These are phyloP conservation scores for Coregonus ussuriensis DNA, from an alignment of 2,797 vertebrate species.

Conservation along the genomic window DNA sequence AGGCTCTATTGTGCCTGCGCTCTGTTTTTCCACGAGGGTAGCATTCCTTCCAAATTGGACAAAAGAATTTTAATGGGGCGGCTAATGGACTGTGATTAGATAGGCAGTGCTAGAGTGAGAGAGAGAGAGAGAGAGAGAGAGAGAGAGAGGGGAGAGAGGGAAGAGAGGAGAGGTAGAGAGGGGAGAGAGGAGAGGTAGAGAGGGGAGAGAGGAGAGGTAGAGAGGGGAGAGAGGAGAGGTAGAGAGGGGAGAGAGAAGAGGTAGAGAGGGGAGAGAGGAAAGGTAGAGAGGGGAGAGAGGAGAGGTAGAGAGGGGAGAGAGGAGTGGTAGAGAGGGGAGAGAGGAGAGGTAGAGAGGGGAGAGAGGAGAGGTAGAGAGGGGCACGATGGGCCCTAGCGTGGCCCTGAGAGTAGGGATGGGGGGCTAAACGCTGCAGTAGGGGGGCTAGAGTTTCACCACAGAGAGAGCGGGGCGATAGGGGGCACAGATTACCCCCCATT, in stretches of 20 bases:
- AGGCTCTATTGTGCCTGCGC: constrained; percentile 71
- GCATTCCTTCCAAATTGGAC: constrained; percentile 82
- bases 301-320: constrained; percentile 5
- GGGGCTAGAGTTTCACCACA: constrained; percentile 66
- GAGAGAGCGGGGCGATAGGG: constrained; percentile 61
- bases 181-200: constrained; percentile 20
- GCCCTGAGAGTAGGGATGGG: constrained; percentile 47
- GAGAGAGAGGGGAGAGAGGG: background rate
- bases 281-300: constrained; percentile 21
- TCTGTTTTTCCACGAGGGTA: constrained; percentile 74
- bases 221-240: constrained; percentile 20
- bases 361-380: constrained; percentile 24
- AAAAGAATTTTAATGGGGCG: constrained; percentile 82
- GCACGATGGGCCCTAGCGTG: constrained; percentile 40
- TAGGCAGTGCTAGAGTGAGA: constrained; percentile 50
- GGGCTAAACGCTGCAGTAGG: constrained; percentile 41
- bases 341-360: constrained; percentile 23
- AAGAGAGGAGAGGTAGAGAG: constrained; percentile 12
- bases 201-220: constrained; percentile 21
- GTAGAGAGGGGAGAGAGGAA: constrained; percentile 16
- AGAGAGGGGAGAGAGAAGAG: constrained; percentile 20
- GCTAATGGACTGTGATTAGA: constrained; percentile 81
- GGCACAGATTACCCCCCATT: constrained; percentile 69
- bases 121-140: constrained; percentile 6
- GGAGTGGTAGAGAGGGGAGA: constrained; percentile 21